Conservation (phyloP, 1,140 invertebrate genomes). For the Bombus difficillimus region DNA sequence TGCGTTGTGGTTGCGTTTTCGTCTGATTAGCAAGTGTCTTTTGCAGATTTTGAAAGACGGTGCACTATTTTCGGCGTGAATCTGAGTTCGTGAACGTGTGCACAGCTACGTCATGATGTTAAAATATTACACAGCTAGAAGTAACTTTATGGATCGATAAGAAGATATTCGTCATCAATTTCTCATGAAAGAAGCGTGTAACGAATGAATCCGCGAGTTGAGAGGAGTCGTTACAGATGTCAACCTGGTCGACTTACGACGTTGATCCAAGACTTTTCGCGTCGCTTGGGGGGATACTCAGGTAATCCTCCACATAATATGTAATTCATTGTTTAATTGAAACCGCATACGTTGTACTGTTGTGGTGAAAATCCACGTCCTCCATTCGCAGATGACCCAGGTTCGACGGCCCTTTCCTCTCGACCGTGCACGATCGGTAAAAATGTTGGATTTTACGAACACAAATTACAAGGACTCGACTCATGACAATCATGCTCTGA, state of each 20-base stretch:
- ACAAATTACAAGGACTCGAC: constrained; percentile 62
- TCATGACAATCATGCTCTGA: constrained; percentile 67
- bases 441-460: constrained; percentile 28
- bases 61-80: neutral
- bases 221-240: neutral
- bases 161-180: neutral
- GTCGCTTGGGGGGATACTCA: constrained; percentile 24
- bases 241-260: neutral
- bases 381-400: constrained; percentile 2
- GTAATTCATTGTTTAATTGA: constrained; percentile 74
- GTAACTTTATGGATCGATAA: neutral
- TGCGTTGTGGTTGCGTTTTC: too few relatives aligned
- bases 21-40: neutral
- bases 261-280: constrained; percentile 60
- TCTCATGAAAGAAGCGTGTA: neutral
- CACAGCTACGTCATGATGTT: neutral
- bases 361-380: constrained; percentile 36
- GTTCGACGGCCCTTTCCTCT: constrained; percentile 21
- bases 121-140: too few relatives aligned
- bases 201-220: neutral
- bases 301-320: constrained; percentile 71
- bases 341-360: constrained; percentile 36
- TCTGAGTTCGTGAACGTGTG: neutral
- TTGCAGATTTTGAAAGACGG: neutral
- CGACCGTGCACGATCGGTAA: neutral